phyloP scores from a whole-genome alignment of 2,888 invertebrate genomes.

The Brachylomia viminalis region DNA sequence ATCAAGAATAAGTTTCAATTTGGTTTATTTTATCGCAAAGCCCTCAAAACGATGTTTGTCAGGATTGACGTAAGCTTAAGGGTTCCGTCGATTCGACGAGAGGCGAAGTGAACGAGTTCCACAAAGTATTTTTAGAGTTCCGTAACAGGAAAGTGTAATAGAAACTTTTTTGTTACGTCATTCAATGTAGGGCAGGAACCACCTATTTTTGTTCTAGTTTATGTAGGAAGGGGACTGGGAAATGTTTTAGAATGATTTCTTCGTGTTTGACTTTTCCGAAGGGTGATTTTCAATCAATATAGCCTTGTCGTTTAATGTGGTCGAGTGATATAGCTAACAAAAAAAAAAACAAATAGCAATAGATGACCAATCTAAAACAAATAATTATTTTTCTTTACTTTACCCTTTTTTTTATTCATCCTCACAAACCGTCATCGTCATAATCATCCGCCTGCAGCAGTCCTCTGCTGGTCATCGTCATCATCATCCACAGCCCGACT shows the following conservation, averaged over 20 bases:
- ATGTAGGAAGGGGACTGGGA: not conserved
- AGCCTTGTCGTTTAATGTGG: too few species aligned
- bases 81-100: constrained; percentile 55
- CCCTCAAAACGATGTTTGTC: constrained; percentile 60
- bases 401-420: too few species aligned
- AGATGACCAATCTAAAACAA: too few species aligned
- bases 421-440: too few species aligned
- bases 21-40: not conserved
- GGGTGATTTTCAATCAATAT: not conserved
- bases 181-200: constrained; percentile 43
- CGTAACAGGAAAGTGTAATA: constrained; percentile 59
- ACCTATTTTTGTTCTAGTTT: constrained; percentile 25
- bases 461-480: too few species aligned
- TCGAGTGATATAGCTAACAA: too few species aligned
- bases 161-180: constrained; percentile 62
- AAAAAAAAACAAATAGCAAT: too few species aligned
- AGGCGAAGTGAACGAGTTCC: constrained; percentile 59
- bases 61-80: constrained; percentile 62
- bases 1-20: not conserved
- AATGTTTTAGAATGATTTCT: constrained; percentile 13
- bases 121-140: constrained; percentile 61
- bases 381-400: too few species aligned
- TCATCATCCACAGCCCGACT: too few species aligned
- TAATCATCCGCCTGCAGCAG: too few species aligned
- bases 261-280: not conserved